phyloP scores from a whole-genome alignment of 2,888 invertebrate genomes.

The Parnassius glacialis region DNA sequence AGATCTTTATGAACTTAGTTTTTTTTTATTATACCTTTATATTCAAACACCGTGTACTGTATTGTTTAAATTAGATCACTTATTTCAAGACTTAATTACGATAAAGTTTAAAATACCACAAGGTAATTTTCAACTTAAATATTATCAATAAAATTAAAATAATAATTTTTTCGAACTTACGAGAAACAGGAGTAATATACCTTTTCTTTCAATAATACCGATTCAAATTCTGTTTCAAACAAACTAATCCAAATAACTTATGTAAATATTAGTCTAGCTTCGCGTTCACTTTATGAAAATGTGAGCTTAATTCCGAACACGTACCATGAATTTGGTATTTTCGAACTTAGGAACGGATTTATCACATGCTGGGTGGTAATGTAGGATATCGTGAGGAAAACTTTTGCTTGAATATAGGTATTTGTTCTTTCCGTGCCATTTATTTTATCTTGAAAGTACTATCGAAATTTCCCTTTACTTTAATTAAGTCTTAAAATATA shows the following conservation, averaged over 20 bases:
- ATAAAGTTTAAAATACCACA: too few species aligned
- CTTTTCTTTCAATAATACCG: background rate
- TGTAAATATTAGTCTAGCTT: slow-evolving; percentile 20
- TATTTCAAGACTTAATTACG: too few species aligned
- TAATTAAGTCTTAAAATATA: too few species aligned
- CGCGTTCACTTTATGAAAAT: slow-evolving; percentile 25
- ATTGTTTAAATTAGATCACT: too few species aligned
- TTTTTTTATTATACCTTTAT: too few species aligned
- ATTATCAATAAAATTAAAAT: too few species aligned
- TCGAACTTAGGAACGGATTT: slow-evolving; percentile 25
- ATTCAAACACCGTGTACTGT: too few species aligned
- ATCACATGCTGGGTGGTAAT: slow-evolving; percentile 24
- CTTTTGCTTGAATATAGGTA: slow-evolving; percentile 10
- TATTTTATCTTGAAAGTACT: slow-evolving; percentile 6
- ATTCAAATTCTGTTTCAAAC: slow-evolving; percentile 10
- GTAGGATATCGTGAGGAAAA: slow-evolving; percentile 13
- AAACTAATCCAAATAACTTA: slow-evolving; percentile 24
- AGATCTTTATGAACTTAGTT: too few species aligned
- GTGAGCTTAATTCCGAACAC: slow-evolving; percentile 21
- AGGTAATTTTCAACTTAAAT: too few species aligned
- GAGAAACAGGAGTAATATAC: too few species aligned
- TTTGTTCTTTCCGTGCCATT: slow-evolving; percentile 14
- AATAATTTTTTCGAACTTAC: too few species aligned
- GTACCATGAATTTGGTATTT: slow-evolving; percentile 26
- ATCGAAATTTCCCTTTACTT: too few species aligned